Conservation (phyloP, 2,888 invertebrate genomes). For the Cheilosia scutellata region DNA sequence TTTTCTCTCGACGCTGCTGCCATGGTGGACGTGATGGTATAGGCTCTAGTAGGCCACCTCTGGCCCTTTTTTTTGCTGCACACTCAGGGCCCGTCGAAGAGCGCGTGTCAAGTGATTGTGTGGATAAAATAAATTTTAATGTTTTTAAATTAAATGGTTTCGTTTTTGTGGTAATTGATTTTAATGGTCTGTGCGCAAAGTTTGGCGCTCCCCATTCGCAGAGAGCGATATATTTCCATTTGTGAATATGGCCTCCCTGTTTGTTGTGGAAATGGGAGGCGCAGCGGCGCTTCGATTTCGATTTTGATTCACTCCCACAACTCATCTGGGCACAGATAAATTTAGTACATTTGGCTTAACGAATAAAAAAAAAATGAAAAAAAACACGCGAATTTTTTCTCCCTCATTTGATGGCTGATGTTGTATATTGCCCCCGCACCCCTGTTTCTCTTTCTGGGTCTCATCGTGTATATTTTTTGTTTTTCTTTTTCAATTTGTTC, state of each 20-base stretch:
- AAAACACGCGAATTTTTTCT: slow-evolving; percentile 58
- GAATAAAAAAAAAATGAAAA: slow-evolving; percentile 39
- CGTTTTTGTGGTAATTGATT: slow-evolving; percentile 78
- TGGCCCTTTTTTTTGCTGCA: slow-evolving; percentile 13
- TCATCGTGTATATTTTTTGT: slow-evolving; percentile 54
- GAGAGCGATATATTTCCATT: slow-evolving; percentile 67
- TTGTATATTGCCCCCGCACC: slow-evolving; percentile 35
- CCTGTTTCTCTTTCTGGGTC: slow-evolving; percentile 14
- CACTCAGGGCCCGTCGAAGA: slow-evolving; percentile 35
- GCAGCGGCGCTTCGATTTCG: slow-evolving; percentile 72
- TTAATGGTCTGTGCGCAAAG: slow-evolving; percentile 77
- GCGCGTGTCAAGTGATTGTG: slow-evolving; percentile 78
- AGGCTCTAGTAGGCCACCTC: slow-evolving; percentile 43
- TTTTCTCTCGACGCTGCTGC: slow-evolving; percentile 62
- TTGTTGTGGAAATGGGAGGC: slow-evolving; percentile 53
- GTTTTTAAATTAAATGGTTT: slow-evolving; percentile 78
- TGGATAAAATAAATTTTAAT: slow-evolving; percentile 77
- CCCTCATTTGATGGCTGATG: slow-evolving; percentile 74
- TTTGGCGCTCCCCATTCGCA: slow-evolving; percentile 73
- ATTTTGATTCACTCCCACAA: slow-evolving; percentile 76
- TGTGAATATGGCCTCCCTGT: slow-evolving; percentile 46
- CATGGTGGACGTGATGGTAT: slow-evolving; percentile 1
- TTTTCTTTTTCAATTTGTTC: slow-evolving; percentile 73
- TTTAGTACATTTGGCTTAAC: slow-evolving; percentile 76
- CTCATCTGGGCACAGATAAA: slow-evolving; percentile 75